Evolutionary conservation across 2,888 invertebrate species (phyloP).

Genomic region (Tricholauxania praeusta): DNA sequence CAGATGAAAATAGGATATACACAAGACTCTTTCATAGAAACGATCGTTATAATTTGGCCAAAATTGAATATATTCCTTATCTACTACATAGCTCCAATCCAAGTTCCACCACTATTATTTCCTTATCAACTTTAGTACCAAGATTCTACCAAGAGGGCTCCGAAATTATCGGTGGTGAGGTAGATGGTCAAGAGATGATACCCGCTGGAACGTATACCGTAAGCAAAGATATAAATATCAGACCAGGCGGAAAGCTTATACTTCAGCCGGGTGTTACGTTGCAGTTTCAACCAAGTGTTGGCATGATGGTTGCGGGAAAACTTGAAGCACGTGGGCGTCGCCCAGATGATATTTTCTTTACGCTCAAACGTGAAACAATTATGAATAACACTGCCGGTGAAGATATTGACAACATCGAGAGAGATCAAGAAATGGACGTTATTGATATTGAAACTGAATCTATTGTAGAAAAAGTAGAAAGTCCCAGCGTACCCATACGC

Average conservation of each 20-base stretch:
- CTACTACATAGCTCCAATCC: conserved; percentile 91
- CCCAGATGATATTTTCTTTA: conserved; percentile 84
- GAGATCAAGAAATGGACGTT: conserved; percentile 61
- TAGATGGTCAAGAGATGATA: conserved; percentile 89
- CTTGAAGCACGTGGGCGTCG: conserved; percentile 84
- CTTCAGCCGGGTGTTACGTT: conserved; percentile 90
- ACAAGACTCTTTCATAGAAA: conserved; percentile 84
- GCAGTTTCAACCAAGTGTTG: conserved; percentile 91
- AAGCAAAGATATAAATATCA: conserved; percentile 91
- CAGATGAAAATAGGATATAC: conserved; percentile 80
- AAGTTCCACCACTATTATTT: conserved; percentile 84
- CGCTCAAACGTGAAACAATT: conserved; percentile 80
- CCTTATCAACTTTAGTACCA: conserved; percentile 82
- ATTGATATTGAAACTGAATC: conserved; percentile 72
- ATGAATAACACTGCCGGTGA: conserved; percentile 75
- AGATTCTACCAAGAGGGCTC: conserved; percentile 79
- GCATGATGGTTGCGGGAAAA: conserved; percentile 96
- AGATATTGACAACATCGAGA: conserved; percentile 67
- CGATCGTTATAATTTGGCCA: conserved; percentile 94
- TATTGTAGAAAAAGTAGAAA: conserved; percentile 70
- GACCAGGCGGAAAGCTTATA: conserved; percentile 91
- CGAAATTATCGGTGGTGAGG: conserved; percentile 88
- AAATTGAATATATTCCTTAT: conserved; percentile 91
- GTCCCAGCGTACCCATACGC: conserved; percentile 77
- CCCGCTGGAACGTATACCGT: conserved; percentile 91